These are phyloP conservation scores for Chelonus formosanus DNA, from an alignment of 2,888 invertebrate species.

Conservation along the genomic window DNA sequence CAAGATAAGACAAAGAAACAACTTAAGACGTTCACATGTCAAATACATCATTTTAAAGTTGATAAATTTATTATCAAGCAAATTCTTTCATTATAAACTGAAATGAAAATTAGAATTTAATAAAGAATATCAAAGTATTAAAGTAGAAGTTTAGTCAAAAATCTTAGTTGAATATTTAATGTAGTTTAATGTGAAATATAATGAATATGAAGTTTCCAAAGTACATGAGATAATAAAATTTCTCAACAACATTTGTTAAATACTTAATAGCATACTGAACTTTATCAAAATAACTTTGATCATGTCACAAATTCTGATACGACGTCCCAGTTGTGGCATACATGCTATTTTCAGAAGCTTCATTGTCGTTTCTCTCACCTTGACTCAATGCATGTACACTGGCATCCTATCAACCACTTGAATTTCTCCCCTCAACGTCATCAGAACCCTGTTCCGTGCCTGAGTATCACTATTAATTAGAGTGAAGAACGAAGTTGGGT, in stretches of 20 bases:
- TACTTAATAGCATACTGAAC: no score
- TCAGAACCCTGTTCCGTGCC: constrained; percentile 29
- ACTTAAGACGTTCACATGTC: background rate
- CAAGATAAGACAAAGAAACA: constrained; percentile 5
- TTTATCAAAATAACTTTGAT: constrained; percentile 25
- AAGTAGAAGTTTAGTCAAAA: no score
- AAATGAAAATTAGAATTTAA: no score
- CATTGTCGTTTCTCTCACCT: constrained; percentile 19
- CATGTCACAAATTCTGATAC: constrained; percentile 34
- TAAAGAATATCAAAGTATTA: no score
- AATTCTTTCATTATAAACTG: no score
- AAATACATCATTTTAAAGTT: background rate
- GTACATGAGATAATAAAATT: no score
- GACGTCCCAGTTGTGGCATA: constrained; percentile 18
- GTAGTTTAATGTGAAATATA: no score
- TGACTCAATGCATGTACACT: constrained; percentile 14
- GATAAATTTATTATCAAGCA: background rate
- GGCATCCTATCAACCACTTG: constrained; percentile 24
- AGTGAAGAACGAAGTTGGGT: constrained; percentile 47
- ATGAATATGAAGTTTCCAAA: no score
- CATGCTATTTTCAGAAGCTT: constrained; percentile 1
- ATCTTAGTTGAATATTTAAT: no score
- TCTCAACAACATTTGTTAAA: background rate
- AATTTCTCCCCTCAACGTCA: background rate
- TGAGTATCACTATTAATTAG: constrained; percentile 57